Conservation (phyloP, 2,113 vertebrate genomes). For the Benitochromis conjunctus region DNA sequence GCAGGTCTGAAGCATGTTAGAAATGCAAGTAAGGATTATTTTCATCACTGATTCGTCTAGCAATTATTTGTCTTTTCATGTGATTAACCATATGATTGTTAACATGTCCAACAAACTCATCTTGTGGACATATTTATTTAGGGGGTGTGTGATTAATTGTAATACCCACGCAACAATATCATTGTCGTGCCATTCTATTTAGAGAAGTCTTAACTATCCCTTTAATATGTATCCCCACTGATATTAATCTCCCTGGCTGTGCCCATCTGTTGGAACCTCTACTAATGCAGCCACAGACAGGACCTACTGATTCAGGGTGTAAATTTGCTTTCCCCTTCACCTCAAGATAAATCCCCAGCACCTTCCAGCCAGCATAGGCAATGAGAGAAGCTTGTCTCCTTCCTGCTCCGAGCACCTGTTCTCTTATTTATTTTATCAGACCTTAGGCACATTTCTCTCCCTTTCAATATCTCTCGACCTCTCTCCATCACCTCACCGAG, state of each 20-base stretch:
- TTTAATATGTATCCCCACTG: not conserved
- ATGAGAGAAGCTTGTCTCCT: slow-evolving; percentile 51
- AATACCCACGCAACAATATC: not conserved
- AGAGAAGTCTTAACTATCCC: not conserved
- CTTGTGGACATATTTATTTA: not conserved
- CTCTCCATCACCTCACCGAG: slow-evolving; percentile 51
- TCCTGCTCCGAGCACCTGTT: slow-evolving; percentile 47
- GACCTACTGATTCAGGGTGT: slow-evolving; percentile 36
- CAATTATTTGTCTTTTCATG: not conserved
- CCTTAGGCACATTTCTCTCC: slow-evolving; percentile 62
- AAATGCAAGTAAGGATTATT: not conserved
- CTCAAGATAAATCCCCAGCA: slow-evolving; percentile 48
- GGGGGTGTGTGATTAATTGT: not conserved
- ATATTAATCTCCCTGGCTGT: not conserved
- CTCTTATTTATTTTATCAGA: slow-evolving; percentile 73
- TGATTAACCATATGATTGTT: not conserved
- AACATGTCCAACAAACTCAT: not conserved
- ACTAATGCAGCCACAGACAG: slow-evolving; percentile 2
- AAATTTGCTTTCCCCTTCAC: slow-evolving; percentile 55
- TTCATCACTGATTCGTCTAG: not conserved
- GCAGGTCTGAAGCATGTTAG: not conserved
- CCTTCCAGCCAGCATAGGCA: slow-evolving; percentile 60
- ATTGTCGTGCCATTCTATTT: not conserved
- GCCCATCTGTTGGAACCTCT: slow-evolving; percentile 16
- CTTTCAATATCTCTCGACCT: slow-evolving; percentile 42